Percentiles rank a stretch among this genome's conserved stretches.
These are phyloP conservation scores for Antigone vipio DNA, from an alignment of 2,113 vertebrate species.

Conservation along the genomic window DNA sequence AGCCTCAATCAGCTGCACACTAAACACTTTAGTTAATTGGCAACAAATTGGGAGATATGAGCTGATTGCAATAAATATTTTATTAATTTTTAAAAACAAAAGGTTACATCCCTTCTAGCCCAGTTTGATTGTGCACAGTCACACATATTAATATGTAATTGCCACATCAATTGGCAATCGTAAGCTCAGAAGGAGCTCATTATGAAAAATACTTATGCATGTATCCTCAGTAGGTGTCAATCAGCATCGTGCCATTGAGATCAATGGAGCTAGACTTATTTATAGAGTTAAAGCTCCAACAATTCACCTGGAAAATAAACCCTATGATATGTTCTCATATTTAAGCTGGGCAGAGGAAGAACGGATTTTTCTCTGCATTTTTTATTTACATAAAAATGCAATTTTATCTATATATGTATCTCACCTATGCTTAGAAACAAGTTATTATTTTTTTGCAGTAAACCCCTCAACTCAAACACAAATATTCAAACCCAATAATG, in stretches of 20 bases:
- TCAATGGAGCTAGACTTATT: background rate
- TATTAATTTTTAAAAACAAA: constrained; percentile 55
- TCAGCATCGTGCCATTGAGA: background rate
- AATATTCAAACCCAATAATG: background rate
- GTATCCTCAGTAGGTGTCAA: constrained; percentile 40
- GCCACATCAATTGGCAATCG: constrained; percentile 33
- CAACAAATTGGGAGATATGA: constrained; percentile 49
- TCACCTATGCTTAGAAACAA: background rate
- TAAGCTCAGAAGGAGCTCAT: constrained; percentile 47
- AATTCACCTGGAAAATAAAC: constrained; percentile 35
- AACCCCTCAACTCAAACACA: background rate
- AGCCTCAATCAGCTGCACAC: constrained; percentile 26
- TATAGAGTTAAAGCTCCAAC: background rate
- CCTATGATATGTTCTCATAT: background rate
- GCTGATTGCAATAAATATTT: constrained; percentile 62
- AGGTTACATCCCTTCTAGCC: constrained; percentile 27
- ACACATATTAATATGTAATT: constrained; percentile 44
- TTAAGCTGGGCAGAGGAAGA: background rate
- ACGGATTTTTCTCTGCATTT: background rate
- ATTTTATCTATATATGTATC: background rate
- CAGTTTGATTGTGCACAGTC: constrained; percentile 43
- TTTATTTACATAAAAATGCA: background rate
- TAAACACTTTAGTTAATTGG: constrained; percentile 56
- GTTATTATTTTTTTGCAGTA: background rate
- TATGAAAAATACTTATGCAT: constrained; percentile 14